These are phyloP conservation scores for Caenorhabditis angaria DNA, from an alignment of 2,888 invertebrate genomes.

Conservation along the genomic window DNA sequence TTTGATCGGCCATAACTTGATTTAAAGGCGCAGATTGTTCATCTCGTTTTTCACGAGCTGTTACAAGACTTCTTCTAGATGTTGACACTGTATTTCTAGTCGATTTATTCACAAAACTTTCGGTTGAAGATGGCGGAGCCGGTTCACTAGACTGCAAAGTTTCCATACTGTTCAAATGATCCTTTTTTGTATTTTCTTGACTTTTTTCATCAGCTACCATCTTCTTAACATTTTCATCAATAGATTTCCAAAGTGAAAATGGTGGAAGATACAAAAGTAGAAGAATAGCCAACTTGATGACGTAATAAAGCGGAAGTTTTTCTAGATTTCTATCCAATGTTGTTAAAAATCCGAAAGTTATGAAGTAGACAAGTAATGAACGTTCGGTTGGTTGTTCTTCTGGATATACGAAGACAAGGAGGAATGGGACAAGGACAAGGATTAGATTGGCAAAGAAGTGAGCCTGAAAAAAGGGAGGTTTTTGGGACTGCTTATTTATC, in stretches of 20 bases:
- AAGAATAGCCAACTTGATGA: slow-evolving; percentile 31
- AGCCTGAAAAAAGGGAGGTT: slow-evolving; percentile 10
- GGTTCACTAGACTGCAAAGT: not conserved
- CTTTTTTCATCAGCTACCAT: not conserved
- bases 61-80: no score
- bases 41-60: not conserved
- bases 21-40: not conserved
- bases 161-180: not conserved
- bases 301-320: slow-evolving; percentile 36
- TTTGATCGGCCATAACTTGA: not conserved
- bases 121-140: not conserved
- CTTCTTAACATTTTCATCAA: not conserved
- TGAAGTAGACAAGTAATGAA: slow-evolving; percentile 40
- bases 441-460: slow-evolving; percentile 37
- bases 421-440: slow-evolving; percentile 35
- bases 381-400: slow-evolving; percentile 42
- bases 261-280: slow-evolving; percentile 40
- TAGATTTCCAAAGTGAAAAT: not conserved
- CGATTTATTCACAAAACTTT: not conserved
- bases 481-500: no score
- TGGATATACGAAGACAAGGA: slow-evolving; percentile 36
- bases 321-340: slow-evolving; percentile 39
- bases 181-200: not conserved
- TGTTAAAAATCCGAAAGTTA: slow-evolving; percentile 30
- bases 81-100: not conserved